Base-by-base conservation (phyloP, 1,140 invertebrate genomes). In the Heterodera schachtii region DNA sequence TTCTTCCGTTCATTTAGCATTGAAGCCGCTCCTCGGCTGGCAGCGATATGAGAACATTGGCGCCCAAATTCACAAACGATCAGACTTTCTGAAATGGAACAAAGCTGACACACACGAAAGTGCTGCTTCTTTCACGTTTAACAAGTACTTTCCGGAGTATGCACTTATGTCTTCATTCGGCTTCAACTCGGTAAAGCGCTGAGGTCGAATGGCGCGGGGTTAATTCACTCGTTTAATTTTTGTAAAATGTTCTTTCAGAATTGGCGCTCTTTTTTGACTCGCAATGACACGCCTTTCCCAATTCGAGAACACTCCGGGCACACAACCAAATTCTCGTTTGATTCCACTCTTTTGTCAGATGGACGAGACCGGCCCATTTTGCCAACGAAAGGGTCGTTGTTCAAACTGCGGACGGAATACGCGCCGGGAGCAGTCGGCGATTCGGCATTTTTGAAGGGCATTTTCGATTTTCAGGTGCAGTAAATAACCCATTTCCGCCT, bases 281-380 rank as follows among this genome's bases (percentile, higher is more conserved):
- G 66, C 41, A 79, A 67, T 7, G 84, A 87, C 13, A 73, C 89
- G 21, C 84, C 89, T 6, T 90, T 89, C 75, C 71, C 79, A 8
- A 80, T 89, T 31, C 83, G 88, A 11, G 88, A 89, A 78, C 85
- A 90, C 64, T 86, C 89, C 21, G 88, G 88, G 1, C 88, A 89
- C 75, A 89, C 88, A 9, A 82, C 87, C 41, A 89, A 89, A 78
- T 83, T 89, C 64, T 90, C 88, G 6, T 2, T 90, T 60, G 88
- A 89, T 69, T 83, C 89, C 80, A 69, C 71, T 16, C 19, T 88
- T 21, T 71, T 75, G 5, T 31, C 75, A 8, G 88, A 89, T 76
- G 84, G 74, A 11, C 67, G 88, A 19, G 88, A 89, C 78, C 78
- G 89, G 21, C 82, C 86, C 2, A 85, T 90, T 81, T 77, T 89